These are phyloP conservation scores for Danaus melanippus DNA, from an alignment of 1,140 invertebrate genomes.

Conservation along the genomic window DNA sequence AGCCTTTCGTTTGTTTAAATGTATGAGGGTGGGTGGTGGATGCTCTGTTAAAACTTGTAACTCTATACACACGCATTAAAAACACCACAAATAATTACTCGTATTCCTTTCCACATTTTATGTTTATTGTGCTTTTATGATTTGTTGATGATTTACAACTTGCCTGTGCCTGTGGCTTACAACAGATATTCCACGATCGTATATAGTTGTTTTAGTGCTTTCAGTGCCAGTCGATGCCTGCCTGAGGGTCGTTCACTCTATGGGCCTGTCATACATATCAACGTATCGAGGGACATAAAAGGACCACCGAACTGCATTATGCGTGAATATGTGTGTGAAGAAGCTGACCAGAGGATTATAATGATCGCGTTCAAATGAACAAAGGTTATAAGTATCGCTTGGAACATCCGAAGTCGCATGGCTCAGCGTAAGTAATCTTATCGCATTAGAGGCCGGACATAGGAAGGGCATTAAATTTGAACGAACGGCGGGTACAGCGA, in stretches of 20 bases:
- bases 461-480: conserved; percentile 71
- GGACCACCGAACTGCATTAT: too few relatives aligned
- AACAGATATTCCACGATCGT: conserved; percentile 45
- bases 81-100: too few relatives aligned
- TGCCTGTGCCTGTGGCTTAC: conserved; percentile 46
- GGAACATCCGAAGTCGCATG: conserved; percentile 26
- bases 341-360: too few relatives aligned
- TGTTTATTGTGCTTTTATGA: conserved; percentile 8
- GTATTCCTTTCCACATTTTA: too few relatives aligned
- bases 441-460: conserved; percentile 69
- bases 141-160: conserved; percentile 44
- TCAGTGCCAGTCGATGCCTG: conserved; percentile 41
- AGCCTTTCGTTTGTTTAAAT: too few relatives aligned
- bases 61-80: too few relatives aligned
- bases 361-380: conserved; percentile 1
- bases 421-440: conserved; percentile 55
- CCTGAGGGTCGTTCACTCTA: conserved; percentile 43
- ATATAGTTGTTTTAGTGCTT: conserved; percentile 49
- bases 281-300: conserved; percentile 2
- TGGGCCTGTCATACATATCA: conserved; percentile 39
- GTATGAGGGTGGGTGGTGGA: too few relatives aligned
- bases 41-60: too few relatives aligned
- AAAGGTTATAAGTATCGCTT: conserved; percentile 11
- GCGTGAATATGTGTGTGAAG: too few relatives aligned
- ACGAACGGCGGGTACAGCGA: conserved; percentile 57